phyloP scores from a whole-genome alignment of 2,888 invertebrate species.

The Malthinus flaveolus region DNA sequence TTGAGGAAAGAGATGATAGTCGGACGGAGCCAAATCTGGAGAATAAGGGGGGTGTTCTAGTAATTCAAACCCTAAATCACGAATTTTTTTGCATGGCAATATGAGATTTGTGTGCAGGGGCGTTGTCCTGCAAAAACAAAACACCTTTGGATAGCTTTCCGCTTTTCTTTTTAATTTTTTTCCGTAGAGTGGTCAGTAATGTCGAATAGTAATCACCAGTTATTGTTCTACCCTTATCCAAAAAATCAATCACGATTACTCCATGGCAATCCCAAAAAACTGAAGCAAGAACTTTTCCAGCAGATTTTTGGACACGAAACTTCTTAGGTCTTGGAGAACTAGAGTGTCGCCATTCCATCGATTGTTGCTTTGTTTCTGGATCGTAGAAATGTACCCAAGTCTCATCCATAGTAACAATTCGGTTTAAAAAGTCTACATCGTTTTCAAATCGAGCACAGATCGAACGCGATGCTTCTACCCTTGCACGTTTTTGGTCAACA shows the following conservation, averaged over 20 bases:
- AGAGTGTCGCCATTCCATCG: not conserved
- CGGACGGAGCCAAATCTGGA: not conserved
- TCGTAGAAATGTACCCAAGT: not conserved
- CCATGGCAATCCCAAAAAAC: not conserved
- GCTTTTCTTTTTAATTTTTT: too few species aligned
- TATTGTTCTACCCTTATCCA: not conserved
- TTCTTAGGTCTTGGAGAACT: not conserved
- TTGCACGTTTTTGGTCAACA: not conserved
- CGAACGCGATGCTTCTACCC: not conserved
- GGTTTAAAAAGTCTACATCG: not conserved
- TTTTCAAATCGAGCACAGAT: not conserved
- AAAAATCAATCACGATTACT: not conserved
- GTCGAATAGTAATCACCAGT: not conserved
- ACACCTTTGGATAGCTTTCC: too few species aligned
- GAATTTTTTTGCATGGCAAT: not conserved
- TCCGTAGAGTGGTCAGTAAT: too few species aligned
- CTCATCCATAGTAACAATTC: not conserved
- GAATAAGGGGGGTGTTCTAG: not conserved
- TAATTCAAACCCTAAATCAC: not conserved
- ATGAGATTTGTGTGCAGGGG: not conserved
- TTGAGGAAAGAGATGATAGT: not conserved
- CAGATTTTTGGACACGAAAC: conserved; percentile 1
- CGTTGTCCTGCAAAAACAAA: not conserved
- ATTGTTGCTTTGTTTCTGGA: not conserved
- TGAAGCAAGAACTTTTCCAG: conserved; percentile 3